These are phyloP conservation scores for Xiphophorus maculatus DNA, from an alignment of 2,113 vertebrate genomes.

Conservation along the genomic window DNA sequence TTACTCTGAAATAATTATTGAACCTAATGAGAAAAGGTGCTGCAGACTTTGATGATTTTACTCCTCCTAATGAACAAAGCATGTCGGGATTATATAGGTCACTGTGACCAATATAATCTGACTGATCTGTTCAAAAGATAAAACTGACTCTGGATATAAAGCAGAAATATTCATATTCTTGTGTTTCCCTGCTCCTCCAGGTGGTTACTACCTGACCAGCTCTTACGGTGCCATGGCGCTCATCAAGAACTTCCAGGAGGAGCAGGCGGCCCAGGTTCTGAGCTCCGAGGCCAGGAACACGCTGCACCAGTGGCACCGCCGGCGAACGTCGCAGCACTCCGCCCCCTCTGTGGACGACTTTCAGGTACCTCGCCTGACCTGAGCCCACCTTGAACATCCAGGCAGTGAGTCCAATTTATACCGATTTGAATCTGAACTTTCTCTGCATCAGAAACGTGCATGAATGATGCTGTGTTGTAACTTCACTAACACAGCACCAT, in stretches of 20 bases:
- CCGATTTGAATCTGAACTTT: conserved; percentile 22
- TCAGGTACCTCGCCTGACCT: conserved; percentile 84
- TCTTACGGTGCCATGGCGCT: conserved; percentile 94
- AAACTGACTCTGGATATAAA: not conserved
- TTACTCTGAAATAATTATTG: too few relatives aligned
- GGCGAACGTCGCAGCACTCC: conserved; percentile 88
- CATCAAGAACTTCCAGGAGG: conserved; percentile 97
- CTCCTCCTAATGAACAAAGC: too few relatives aligned
- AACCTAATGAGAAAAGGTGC: too few relatives aligned
- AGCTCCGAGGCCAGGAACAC: conserved; percentile 93
- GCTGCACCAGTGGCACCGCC: conserved; percentile 93
- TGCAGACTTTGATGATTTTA: too few relatives aligned
- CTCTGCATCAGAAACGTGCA: conserved; percentile 29
- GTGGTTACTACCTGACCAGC: conserved; percentile 96
- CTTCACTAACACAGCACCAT: conserved; percentile 37
- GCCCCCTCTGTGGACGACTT: conserved; percentile 93
- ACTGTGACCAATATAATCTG: too few relatives aligned
- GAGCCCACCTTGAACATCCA: conserved; percentile 64
- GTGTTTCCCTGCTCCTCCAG: conserved; percentile 61
- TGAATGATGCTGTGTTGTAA: conserved; percentile 14
- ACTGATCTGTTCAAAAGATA: not conserved
- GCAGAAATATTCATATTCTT: not conserved
- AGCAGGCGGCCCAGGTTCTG: conserved; percentile 90
- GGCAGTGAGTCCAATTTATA: conserved; percentile 71
- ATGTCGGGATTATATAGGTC: too few relatives aligned